Evolutionary conservation across 2,797 vertebrate species (phyloP), one percentile per base, ranked within the genome.

Genomic region (Hephaestus fuliginosus): DNA sequence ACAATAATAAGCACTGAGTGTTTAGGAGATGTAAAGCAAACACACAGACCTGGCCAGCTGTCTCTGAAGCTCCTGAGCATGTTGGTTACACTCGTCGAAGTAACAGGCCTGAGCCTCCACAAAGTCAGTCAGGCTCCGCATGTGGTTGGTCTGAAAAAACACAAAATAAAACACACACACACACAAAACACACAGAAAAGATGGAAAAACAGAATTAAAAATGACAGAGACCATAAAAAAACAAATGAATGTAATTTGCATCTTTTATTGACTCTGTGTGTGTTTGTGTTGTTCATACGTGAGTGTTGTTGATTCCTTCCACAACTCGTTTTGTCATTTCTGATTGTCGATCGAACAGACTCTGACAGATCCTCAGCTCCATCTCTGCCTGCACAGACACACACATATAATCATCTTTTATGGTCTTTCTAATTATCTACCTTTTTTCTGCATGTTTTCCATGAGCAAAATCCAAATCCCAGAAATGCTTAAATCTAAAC

Each of bases 61-160:
- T 86, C 96, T 97, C 78, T 97, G 97, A 33, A 99, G 96, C 84
- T 97, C 97, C 94, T 98, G 88, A 94, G 97, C 96, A 48, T 97
- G 97, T 68, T 98, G 97, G 93, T 97, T 97, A 92, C 97, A 98
- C 60, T 98, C 97, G 84, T 97, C 97, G 72, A 97, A 99, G 85
- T 97, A 98, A 49, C 95, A 96, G 86, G 97, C 95, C 93, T 99
- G 98, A 82, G 96, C 96, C 74, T 99, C 98, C 61, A 99, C 98
- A 92, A 99, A 99, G 87, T 99, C 98, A 72, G 93, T 96, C 81
- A 99, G 94, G 84, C 96, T 98, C 74, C 95, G 96, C 94, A 98
- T 96, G 85, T 99, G 98, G 93, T 98, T 96, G 64, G 93, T 96
- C 98, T 99, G 68, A 91, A 1, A 73, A 44, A 51, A 51, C 44